These are phyloP conservation scores for Hyperoplus lanceolatus DNA, from an alignment of 2,797 vertebrate species.

Conservation along the genomic window DNA sequence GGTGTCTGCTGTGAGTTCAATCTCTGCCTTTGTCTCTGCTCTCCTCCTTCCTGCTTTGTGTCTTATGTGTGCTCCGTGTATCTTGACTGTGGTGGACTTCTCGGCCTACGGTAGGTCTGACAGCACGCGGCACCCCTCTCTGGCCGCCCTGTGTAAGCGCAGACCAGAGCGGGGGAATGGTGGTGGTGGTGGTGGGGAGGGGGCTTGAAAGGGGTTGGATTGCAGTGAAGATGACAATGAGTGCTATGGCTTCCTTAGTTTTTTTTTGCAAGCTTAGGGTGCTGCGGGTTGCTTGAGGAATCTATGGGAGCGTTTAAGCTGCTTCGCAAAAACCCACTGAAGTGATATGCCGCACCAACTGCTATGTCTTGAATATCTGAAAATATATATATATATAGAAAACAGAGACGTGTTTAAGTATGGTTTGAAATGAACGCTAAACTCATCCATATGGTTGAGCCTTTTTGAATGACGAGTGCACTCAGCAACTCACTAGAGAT, in stretches of 20 bases:
- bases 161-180: constrained; percentile 71
- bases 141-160: constrained; percentile 85
- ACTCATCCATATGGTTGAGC: constrained; percentile 78
- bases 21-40: constrained; percentile 86
- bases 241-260: constrained; percentile 85
- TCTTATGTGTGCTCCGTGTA: constrained; percentile 87
- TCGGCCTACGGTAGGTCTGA: constrained; percentile 90
- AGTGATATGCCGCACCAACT: constrained; percentile 83
- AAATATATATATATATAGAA: constrained; percentile 29
- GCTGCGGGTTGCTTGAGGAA: constrained; percentile 86
- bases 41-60: constrained; percentile 82
- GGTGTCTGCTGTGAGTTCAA: constrained; percentile 89
- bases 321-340: constrained; percentile 84
- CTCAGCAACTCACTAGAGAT: constrained; percentile 83
- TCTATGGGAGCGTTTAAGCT: constrained; percentile 79
- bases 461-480: constrained; percentile 85
- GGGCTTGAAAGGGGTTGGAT: constrained; percentile 77
- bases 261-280: constrained; percentile 86
- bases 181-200: constrained; percentile 61
- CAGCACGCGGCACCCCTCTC: constrained; percentile 82
- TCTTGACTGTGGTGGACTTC: constrained; percentile 87
- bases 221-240: constrained; percentile 84
- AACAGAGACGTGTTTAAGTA: constrained; percentile 62
- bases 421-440: constrained; percentile 81
- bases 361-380: constrained; percentile 78